Evolutionary conservation across 2,888 invertebrate species (phyloP), one percentile per base, ranked within the genome.

Genomic region (Hemaris fuciformis): DNA sequence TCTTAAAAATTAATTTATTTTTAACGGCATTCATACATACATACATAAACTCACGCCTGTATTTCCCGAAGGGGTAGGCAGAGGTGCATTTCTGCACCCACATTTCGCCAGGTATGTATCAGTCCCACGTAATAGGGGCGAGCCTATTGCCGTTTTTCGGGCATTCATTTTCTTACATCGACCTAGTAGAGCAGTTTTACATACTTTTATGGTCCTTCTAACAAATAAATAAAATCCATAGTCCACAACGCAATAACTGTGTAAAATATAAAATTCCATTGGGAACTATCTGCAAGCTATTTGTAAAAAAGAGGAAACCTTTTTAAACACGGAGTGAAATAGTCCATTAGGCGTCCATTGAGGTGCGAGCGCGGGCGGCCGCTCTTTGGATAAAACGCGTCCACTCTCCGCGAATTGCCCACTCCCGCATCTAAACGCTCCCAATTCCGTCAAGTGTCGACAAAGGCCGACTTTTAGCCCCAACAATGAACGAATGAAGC

Each of bases 381-480:
- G 56, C 66, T 63, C 61, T 61, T 43, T 59, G 59, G 71, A 80
- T 79, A 84, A 84, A 85, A 77, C 83, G 81, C 77, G 85, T 84
- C 86, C 88, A 88, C 87, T 87, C 80, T 77, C 74, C 82, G 82
- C 81, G 87, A 88, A 90, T 89, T 88, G 89, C 84, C 89, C 85
- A 83, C 85, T 85, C 81, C 80, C 87, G 80, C 82, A 87, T 89
- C 90, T 91, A 91, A 91, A 91, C 91, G 92, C 81, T 86, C 79
- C 90, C 92, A 92, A 91, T 92, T 84, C 85, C 83, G 84, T 79
- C 86, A 87, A 89, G 89, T 84, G 88, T 79, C 88, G 88, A 91
- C 91, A 90, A 91, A 89, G 81, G 88, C 77, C 80, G 89, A 91
- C 91, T 91, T 91, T 91, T 89, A 89, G 85, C 85, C 79, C 80